Percentiles rank a stretch among this genome's conserved stretches.
Conservation (phyloP, 2,888 invertebrate species). For the Peribatodes rhomboidaria region DNA sequence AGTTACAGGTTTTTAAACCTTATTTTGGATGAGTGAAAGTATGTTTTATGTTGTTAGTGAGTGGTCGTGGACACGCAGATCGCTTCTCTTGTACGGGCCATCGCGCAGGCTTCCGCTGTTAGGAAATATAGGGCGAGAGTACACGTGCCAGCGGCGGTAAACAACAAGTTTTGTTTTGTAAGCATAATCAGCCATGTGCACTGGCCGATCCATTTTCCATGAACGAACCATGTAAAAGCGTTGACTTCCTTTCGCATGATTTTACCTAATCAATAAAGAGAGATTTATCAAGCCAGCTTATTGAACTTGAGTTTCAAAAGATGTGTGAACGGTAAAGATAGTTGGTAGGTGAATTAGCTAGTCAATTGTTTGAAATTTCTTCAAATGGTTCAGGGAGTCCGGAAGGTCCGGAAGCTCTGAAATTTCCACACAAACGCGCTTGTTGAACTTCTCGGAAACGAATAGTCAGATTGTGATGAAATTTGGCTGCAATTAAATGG, state of each 20-base stretch:
- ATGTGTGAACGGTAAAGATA: too few relatives aligned
- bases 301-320: not conserved
- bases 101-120: conserved; percentile 62
- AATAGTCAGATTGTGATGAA: too few relatives aligned
- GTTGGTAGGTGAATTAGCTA: too few relatives aligned
- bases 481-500: too few relatives aligned
- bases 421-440: too few relatives aligned
- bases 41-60: conserved; percentile 17
- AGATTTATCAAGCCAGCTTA: not conserved
- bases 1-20: conserved; percentile 25
- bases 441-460: too few relatives aligned
- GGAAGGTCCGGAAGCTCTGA: too few relatives aligned
- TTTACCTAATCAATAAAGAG: not conserved
- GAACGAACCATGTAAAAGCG: not conserved
- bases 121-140: conserved; percentile 61
- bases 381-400: too few relatives aligned
- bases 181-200: conserved; percentile 35
- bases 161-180: conserved; percentile 41
- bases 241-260: not conserved
- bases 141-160: conserved; percentile 50
- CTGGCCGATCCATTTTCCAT: conserved; percentile 30
- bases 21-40: conserved; percentile 29
- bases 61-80: conserved; percentile 37
- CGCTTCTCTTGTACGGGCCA: conserved; percentile 50
- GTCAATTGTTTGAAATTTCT: too few relatives aligned